Evolutionary conservation across 2,888 invertebrate genomes (phyloP), one percentile per base, ranked within the genome.

Genomic region (Argynnis bischoffii): DNA sequence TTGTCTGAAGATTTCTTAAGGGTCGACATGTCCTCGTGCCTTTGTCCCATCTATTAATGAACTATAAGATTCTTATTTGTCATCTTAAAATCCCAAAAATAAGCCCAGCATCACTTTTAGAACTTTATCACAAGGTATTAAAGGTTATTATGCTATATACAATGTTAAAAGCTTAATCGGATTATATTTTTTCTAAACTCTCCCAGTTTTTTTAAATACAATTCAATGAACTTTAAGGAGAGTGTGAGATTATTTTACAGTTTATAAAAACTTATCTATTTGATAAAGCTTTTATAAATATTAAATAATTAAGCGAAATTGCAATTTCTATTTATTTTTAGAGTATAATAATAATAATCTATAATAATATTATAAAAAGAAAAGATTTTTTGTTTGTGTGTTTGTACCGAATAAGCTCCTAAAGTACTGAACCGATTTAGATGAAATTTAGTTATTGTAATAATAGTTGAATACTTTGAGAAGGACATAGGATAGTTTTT

Each of bases 1-100:
- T 84, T 85, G 81, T 82, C 78, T 77, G 77, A 76, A 74, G 78
- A 78, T 81, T 82, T 79, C 78, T 78, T 72, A 76, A 75, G 76
- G 74, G 75, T 76, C 75, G 77, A 78, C 79, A 80, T 76, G 77
- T 81, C 77, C 74, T 76, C 71, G 63, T 73, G 64, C 72, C 76
- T 78, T 84, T 83, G 79, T 83, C 76, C 79, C 73, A 75, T 78
- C 70, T 83, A 79, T 78, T 81, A 85, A 85, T 83, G 81, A 82
- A 81, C 77, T 77, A 75, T 81, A 79, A 83, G 79, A 78, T 74
- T 53, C 70, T 72, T 77, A 78, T 78, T 76, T 79, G 82, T 81
- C 81, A 77, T 77, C 71, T 72, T 67, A 69, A 66, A 69, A 71
- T 69, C 63, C 53, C 48, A 21, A 55, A 54, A 61, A 67, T 26